phyloP scores from a whole-genome alignment of 1,140 invertebrate genomes.

The Halotydeus destructor region DNA sequence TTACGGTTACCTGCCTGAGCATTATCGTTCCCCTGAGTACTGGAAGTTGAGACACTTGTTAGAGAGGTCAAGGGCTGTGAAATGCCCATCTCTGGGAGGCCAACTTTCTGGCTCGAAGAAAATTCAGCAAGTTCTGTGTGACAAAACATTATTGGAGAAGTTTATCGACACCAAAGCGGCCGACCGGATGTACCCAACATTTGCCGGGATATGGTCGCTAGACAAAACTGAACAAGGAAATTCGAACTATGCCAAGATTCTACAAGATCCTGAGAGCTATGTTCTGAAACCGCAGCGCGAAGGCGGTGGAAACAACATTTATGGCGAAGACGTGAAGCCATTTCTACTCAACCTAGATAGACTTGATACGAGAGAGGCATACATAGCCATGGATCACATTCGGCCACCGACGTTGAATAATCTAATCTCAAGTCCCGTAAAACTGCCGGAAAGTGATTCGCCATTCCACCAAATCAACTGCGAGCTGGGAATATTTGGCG shows the following conservation, averaged over 20 bases:
- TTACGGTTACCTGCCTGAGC: slow-evolving; percentile 62
- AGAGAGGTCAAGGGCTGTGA: slow-evolving; percentile 70
- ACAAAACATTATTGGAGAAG: slow-evolving; percentile 42
- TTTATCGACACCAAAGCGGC: slow-evolving; percentile 32
- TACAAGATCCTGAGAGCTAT: slow-evolving; percentile 54
- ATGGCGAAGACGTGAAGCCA: slow-evolving; percentile 49
- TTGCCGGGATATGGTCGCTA: slow-evolving; percentile 71
- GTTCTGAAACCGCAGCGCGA: slow-evolving; percentile 95
- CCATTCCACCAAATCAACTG: slow-evolving; percentile 32
- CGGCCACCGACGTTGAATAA: slow-evolving; percentile 56
- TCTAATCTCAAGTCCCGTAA: slow-evolving; percentile 25
- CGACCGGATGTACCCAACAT: slow-evolving; percentile 37
- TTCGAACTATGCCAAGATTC: slow-evolving; percentile 49
- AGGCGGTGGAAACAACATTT: slow-evolving; percentile 85
- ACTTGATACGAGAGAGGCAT: slow-evolving; percentile 48
- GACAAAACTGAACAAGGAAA: slow-evolving; percentile 49
- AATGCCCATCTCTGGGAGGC: slow-evolving; percentile 75
- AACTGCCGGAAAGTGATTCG: slow-evolving; percentile 34
- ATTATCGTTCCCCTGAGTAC: slow-evolving; percentile 51
- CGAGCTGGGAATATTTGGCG: slow-evolving; percentile 86
- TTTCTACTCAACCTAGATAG: slow-evolving; percentile 39
- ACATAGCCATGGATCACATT: slow-evolving; percentile 88
- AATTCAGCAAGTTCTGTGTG: slow-evolving; percentile 26
- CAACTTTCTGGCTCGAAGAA: slow-evolving; percentile 40
- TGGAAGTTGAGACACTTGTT: slow-evolving; percentile 67